Evolutionary conservation across 2,113 vertebrate species (phyloP).

Genomic region (Phrynosoma blainvillii): DNA sequence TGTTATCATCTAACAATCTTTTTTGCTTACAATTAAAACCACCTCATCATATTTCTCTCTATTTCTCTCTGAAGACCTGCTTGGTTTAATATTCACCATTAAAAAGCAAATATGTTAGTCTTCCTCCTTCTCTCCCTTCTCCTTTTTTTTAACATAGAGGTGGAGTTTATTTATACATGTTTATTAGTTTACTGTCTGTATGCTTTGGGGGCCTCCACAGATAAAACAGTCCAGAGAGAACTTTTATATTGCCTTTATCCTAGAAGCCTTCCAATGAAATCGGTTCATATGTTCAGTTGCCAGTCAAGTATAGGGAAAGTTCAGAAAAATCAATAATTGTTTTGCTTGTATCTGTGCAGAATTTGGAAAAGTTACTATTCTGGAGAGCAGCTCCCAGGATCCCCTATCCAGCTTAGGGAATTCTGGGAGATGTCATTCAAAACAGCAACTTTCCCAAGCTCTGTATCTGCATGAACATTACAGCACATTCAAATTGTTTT

Average conservation of each 20-base stretch:
- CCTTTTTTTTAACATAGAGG: no score
- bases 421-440: no score
- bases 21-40: background rate
- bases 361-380: no score
- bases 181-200: background rate
- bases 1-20: background rate
- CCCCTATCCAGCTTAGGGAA: no score
- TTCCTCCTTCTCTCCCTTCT: background rate
- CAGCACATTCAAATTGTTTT: background rate
- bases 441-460: no score
- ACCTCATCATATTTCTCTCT: background rate
- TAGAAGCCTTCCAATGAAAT: background rate
- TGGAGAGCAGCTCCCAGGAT: no score
- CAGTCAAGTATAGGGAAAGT: background rate
- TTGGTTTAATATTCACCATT: background rate
- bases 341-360: background rate
- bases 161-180: background rate
- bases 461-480: no score
- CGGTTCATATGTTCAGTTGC: background rate
- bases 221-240: background rate
- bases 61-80: background rate
- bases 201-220: background rate
- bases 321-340: no score
- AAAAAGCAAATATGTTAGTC: background rate
- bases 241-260: background rate